Percentiles rank a stretch among this genome's conserved stretches.
phyloP scores from a whole-genome alignment of 1,140 invertebrate species.

The Tetragnatha versicolor region DNA sequence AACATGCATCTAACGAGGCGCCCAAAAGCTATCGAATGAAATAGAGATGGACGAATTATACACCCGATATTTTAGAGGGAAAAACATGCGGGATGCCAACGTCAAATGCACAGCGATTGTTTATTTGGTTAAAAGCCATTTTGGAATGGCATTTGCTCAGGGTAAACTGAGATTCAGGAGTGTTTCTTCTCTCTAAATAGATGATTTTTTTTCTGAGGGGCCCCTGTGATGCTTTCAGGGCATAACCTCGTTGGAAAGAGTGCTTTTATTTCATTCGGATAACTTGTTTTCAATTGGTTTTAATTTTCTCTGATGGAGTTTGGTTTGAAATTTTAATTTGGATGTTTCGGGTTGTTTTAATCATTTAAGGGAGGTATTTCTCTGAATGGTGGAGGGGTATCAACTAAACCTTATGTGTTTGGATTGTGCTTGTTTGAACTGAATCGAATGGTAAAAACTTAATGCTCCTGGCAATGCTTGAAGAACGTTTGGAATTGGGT shows the following conservation, averaged over 20 bases:
- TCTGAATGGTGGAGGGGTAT: too few species aligned
- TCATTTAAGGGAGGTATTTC: too few species aligned
- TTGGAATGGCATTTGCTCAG: slow-evolving; percentile 27
- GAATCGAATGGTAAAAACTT: too few species aligned
- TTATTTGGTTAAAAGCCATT: slow-evolving; percentile 54
- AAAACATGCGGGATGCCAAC: slow-evolving; percentile 34
- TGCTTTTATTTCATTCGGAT: slow-evolving; percentile 5
- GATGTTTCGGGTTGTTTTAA: too few species aligned
- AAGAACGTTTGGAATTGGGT: too few species aligned
- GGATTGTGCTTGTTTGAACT: too few species aligned
- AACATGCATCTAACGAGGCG: slow-evolving; percentile 49
- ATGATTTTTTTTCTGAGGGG: background rate
- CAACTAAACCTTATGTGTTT: too few species aligned
- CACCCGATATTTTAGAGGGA: slow-evolving; percentile 47
- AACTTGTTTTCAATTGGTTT: too few species aligned
- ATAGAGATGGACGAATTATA: slow-evolving; percentile 53
- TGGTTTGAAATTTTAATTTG: too few species aligned
- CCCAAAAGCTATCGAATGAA: slow-evolving; percentile 29
- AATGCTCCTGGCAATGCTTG: too few species aligned
- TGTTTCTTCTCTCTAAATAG: background rate
- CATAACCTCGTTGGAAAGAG: background rate
- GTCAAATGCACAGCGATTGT: slow-evolving; percentile 53
- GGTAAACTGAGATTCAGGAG: slow-evolving; percentile 21
- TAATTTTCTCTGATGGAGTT: too few species aligned
- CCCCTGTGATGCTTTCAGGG: background rate